A percentile compares a stretch with the other conserved stretches of the same genome.
These are phyloP conservation scores for Euschistus heros DNA, from an alignment of 1,140 invertebrate genomes.

Conservation along the genomic window DNA sequence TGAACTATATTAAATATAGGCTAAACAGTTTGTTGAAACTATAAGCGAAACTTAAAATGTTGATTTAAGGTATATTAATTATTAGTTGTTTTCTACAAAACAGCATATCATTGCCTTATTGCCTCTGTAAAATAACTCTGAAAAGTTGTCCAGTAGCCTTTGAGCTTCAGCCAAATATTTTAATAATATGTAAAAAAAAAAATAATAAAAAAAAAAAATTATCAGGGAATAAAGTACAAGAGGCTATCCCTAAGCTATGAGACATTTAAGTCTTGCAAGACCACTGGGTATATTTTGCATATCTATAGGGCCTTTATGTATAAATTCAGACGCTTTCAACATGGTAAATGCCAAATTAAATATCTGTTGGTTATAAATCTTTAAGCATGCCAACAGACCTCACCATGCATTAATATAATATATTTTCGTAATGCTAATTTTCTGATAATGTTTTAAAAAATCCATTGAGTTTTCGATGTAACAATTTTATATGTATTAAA, in stretches of 20 bases:
- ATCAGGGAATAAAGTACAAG: slow-evolving; percentile 13
- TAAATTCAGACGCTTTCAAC: slow-evolving; percentile 4
- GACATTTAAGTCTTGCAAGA: slow-evolving; percentile 15
- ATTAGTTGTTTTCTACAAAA: not conserved
- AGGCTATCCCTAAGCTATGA: not conserved
- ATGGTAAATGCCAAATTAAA: slow-evolving; percentile 2
- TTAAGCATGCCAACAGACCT: slow-evolving; percentile 8
- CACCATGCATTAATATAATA: slow-evolving; percentile 1
- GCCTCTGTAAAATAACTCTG: not conserved
- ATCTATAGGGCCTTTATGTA: slow-evolving; percentile 24
- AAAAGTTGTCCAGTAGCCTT: slow-evolving; percentile 14
- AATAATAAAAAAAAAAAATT: slow-evolving; percentile 7
- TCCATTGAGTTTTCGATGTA: too few species aligned
- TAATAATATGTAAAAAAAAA: slow-evolving; percentile 18
- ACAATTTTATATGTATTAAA: too few species aligned
- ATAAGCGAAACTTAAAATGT: slow-evolving; percentile 2
- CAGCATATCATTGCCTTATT: slow-evolving; percentile 27
- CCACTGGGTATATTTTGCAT: slow-evolving; percentile 24
- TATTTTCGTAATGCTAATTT: not conserved
- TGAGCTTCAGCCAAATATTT: slow-evolving; percentile 13
- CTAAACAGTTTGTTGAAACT: slow-evolving; percentile 1
- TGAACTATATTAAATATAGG: not conserved
- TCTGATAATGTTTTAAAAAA: too few species aligned
- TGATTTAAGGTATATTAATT: slow-evolving; percentile 5
- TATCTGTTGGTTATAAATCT: not conserved